phyloP scores from a whole-genome alignment of 1,140 invertebrate species.

The Rhyacophila brunnea region DNA sequence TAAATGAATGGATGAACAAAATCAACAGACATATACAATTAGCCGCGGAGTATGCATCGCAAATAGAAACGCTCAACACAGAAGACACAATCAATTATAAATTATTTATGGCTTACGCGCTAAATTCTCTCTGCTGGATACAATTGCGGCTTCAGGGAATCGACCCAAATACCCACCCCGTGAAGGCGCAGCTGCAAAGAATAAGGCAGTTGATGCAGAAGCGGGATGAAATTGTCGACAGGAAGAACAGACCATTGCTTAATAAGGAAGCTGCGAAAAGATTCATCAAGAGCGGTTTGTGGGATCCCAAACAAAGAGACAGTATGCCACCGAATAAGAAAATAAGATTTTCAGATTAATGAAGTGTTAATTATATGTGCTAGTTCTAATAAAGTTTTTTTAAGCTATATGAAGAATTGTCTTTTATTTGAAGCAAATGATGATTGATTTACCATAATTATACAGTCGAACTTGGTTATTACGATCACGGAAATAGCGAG shows the following conservation, averaged over 20 bases:
- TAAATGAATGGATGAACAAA: slow-evolving; percentile 54
- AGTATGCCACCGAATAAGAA: slow-evolving; percentile 40
- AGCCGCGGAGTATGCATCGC: slow-evolving; percentile 40
- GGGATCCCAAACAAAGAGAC: slow-evolving; percentile 42
- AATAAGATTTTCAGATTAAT: slow-evolving; percentile 42
- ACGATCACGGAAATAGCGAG: no score
- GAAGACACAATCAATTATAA: slow-evolving; percentile 61
- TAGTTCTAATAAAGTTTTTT: no score
- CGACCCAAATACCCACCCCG: slow-evolving; percentile 55
- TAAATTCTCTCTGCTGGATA: slow-evolving; percentile 62
- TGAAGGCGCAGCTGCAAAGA: slow-evolving; percentile 58
- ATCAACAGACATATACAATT: slow-evolving; percentile 51
- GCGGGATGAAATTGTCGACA: slow-evolving; percentile 58
- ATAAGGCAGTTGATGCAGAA: slow-evolving; percentile 59
- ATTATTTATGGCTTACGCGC: slow-evolving; percentile 56
- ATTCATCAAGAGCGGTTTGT: slow-evolving; percentile 60
- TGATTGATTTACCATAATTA: no score
- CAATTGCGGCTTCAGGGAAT: slow-evolving; percentile 56
- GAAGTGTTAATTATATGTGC: no score
- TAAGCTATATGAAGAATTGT: no score
- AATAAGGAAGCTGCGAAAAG: slow-evolving; percentile 56
- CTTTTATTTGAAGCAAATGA: no score
- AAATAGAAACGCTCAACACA: slow-evolving; percentile 51
- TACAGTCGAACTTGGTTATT: no score
- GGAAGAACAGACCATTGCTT: slow-evolving; percentile 54